Percentiles rank a stretch among this genome's conserved stretches.
These are phyloP conservation scores for Amphipoea lucens DNA, from an alignment of 2,888 invertebrate genomes.

Conservation along the genomic window DNA sequence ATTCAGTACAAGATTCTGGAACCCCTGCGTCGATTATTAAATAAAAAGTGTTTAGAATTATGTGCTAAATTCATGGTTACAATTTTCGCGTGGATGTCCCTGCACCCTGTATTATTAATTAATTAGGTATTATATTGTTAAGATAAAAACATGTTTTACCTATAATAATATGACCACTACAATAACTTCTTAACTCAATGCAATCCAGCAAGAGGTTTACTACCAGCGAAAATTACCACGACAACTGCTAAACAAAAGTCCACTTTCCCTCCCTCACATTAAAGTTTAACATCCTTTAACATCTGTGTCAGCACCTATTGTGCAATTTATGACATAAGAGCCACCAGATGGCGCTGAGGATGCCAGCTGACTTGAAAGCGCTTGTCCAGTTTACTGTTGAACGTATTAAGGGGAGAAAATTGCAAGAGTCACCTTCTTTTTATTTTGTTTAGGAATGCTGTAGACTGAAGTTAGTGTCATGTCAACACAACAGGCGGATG, in stretches of 20 bases:
- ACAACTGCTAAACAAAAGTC: background rate
- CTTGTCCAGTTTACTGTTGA: constrained; percentile 35
- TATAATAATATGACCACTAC: too few relatives aligned
- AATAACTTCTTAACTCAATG: constrained; percentile 16
- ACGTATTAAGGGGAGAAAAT: constrained; percentile 16
- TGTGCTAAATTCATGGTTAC: too few relatives aligned
- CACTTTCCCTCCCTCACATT: background rate
- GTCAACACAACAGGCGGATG: too few relatives aligned
- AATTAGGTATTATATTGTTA: too few relatives aligned
- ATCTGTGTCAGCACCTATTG: constrained; percentile 15
- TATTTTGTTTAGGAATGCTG: background rate
- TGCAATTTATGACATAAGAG: constrained; percentile 36
- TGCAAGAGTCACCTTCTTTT: background rate
- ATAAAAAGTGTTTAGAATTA: too few relatives aligned
- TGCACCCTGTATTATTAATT: too few relatives aligned
- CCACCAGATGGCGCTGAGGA: constrained; percentile 47
- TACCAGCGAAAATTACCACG: constrained; percentile 19
- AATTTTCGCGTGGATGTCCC: too few relatives aligned
- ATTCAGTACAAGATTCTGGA: too few relatives aligned
- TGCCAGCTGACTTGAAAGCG: constrained; percentile 32
- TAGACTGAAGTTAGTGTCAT: background rate
- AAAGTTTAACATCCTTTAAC: constrained; percentile 31
- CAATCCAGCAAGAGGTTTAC: constrained; percentile 17
- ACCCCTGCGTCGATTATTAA: too few relatives aligned
- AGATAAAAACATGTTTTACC: too few relatives aligned